Conservation (phyloP, 2,888 invertebrate species). For the Dicyrtoma fusca region DNA sequence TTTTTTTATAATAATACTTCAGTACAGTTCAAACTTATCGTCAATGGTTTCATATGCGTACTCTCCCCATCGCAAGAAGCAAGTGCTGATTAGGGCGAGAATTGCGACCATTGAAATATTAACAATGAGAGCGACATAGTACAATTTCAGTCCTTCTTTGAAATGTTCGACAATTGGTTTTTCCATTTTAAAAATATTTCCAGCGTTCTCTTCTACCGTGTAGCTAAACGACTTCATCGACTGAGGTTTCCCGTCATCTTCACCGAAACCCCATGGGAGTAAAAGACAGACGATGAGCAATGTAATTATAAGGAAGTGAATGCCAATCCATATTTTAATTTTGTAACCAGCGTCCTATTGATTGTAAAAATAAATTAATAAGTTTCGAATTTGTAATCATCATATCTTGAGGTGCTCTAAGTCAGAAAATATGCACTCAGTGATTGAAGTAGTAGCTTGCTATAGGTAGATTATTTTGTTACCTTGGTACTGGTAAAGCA, state of each 20-base stretch:
- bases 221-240: background rate
- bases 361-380: background rate
- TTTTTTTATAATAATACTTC: too few relatives aligned
- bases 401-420: too few relatives aligned
- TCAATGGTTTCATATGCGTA: slow-evolving; percentile 5
- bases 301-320: background rate
- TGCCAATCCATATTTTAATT: background rate
- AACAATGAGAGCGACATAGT: background rate
- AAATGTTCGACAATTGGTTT: background rate
- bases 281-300: background rate
- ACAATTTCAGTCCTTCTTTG: background rate
- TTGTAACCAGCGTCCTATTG: background rate
- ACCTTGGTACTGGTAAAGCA: background rate
- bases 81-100: slow-evolving; percentile 1
- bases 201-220: too few relatives aligned
- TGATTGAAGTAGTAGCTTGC: too few relatives aligned
- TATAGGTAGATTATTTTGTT: too few relatives aligned
- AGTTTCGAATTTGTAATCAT: too few relatives aligned
- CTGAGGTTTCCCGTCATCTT: background rate
- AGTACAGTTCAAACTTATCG: background rate
- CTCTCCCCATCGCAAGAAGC: background rate
- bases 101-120: background rate
- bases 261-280: background rate
- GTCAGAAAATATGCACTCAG: too few relatives aligned
- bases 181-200: background rate